Evolutionary conservation across 1,140 invertebrate genomes (phyloP).

Genomic region (Drosophila pectinifera): DNA sequence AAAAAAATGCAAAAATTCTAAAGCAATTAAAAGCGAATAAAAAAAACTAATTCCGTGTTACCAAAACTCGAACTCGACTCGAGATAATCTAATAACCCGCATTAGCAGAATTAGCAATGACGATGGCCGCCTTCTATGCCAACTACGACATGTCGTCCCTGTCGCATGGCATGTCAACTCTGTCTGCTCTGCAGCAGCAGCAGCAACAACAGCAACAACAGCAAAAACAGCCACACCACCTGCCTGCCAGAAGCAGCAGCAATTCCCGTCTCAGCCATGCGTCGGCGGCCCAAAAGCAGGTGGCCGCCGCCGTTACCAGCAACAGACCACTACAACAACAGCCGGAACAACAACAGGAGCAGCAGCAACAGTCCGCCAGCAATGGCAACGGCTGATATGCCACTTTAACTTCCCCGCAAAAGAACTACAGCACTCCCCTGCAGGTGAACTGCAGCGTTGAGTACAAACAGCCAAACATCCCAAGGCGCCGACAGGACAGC

Average conservation of each 20-base stretch:
- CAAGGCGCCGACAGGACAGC: slow-evolving; percentile 91
- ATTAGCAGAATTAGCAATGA: slow-evolving; percentile 61
- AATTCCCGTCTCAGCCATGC: too few species aligned
- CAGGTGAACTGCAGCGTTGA: slow-evolving; percentile 94
- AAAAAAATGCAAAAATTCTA: too few species aligned
- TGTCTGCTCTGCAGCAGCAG: slow-evolving; percentile 54
- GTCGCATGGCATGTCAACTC: slow-evolving; percentile 72
- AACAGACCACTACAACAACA: too few species aligned
- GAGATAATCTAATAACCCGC: slow-evolving; percentile 21
- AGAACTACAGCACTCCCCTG: slow-evolving; percentile 91
- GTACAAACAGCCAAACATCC: slow-evolving; percentile 92
- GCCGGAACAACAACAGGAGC: slow-evolving; percentile 51
- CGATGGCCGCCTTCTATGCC: slow-evolving; percentile 84
- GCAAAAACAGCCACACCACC: slow-evolving; percentile 53
- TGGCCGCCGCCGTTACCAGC: slow-evolving; percentile 67
- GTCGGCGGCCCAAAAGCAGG: too few species aligned
- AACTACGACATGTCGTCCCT: slow-evolving; percentile 82
- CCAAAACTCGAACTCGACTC: too few species aligned
- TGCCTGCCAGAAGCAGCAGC: slow-evolving; percentile 57
- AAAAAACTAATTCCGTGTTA: too few species aligned
- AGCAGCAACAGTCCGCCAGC: slow-evolving; percentile 39
- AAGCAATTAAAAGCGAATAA: too few species aligned
- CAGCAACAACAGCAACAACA: slow-evolving; percentile 53
- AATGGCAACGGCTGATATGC: slow-evolving; percentile 29
- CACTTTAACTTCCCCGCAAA: slow-evolving; percentile 61